phyloP scores from a whole-genome alignment of 2,797 vertebrate genomes.

The Buphagus erythrorhynchus region DNA sequence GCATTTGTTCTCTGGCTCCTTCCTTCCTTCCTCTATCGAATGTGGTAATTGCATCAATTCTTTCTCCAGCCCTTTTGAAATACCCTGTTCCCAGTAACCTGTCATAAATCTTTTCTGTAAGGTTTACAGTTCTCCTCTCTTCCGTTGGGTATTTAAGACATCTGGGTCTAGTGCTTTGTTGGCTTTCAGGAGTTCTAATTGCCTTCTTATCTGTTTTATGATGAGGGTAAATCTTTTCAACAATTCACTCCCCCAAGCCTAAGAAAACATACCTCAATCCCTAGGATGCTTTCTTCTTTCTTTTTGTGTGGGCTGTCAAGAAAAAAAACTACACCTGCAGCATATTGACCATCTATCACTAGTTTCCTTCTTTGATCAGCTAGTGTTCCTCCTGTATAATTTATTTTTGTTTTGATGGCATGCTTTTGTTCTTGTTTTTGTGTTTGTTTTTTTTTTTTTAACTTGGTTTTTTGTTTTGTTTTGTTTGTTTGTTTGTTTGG shows the following conservation, averaged over 20 bases:
- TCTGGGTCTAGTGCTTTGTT: constrained; percentile 1
- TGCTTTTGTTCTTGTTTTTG: neutral
- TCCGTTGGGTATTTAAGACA: neutral
- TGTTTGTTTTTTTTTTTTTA: neutral
- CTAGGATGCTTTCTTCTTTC: constrained; percentile 55
- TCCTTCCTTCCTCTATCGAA: neutral
- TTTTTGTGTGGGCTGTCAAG: constrained; percentile 32
- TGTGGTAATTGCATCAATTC: neutral
- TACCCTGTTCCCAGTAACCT: neutral
- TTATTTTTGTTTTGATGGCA: neutral
- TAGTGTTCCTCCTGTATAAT: neutral
- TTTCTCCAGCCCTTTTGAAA: neutral
- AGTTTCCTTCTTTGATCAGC: constrained; percentile 49
- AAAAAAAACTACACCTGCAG: constrained; percentile 50
- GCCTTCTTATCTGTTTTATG: constrained; percentile 43
- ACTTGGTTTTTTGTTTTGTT: neutral
- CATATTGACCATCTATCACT: constrained; percentile 33
- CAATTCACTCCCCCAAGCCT: constrained; percentile 13
- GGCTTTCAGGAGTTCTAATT: constrained; percentile 56
- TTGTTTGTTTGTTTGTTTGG: neutral
- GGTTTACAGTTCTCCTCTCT: constrained; percentile 18
- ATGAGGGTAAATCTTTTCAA: constrained; percentile 27
- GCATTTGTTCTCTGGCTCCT: neutral
- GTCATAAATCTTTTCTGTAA: constrained; percentile 30
- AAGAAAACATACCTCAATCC: constrained; percentile 36